A percentile compares a stretch with the other conserved stretches of the same genome.
phyloP scores from a whole-genome alignment of 2,113 vertebrate genomes.

The Festucalex cinctus region DNA sequence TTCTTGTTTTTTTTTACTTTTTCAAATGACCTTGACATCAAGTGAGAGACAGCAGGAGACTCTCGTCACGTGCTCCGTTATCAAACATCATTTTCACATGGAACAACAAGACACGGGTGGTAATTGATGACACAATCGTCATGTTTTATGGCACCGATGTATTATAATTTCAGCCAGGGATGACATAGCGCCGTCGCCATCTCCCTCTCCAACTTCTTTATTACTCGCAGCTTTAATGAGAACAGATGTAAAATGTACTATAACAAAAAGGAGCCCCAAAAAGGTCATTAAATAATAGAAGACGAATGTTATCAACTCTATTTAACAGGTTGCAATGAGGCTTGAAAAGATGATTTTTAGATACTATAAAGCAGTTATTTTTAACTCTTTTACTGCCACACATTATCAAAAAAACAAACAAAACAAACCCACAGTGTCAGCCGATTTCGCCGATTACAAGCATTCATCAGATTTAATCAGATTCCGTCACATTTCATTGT shows the following conservation, averaged over 20 bases:
- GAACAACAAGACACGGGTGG: not conserved
- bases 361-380: no score
- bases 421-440: no score
- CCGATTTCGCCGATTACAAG: no score
- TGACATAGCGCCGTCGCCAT: not conserved
- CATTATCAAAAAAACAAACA: no score
- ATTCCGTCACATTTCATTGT: no score
- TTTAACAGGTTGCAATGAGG: not conserved
- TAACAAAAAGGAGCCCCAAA: constrained; percentile 8
- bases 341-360: not conserved
- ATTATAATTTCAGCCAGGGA: not conserved
- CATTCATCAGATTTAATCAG: no score
- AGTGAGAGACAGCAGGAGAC: not conserved
- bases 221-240: constrained; percentile 1
- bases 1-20: constrained; percentile 49
- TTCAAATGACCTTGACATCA: constrained; percentile 17
- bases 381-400: no score
- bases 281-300: constrained; percentile 17
- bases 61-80: not conserved
- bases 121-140: not conserved
- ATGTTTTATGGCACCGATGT: not conserved
- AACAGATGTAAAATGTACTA: constrained; percentile 8
- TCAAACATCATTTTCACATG: not conserved
- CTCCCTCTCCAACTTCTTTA: not conserved
- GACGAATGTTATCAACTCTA: constrained; percentile 1